Conservation (phyloP, 2,797 vertebrate species). For the Poeciliopsis presidionis region DNA sequence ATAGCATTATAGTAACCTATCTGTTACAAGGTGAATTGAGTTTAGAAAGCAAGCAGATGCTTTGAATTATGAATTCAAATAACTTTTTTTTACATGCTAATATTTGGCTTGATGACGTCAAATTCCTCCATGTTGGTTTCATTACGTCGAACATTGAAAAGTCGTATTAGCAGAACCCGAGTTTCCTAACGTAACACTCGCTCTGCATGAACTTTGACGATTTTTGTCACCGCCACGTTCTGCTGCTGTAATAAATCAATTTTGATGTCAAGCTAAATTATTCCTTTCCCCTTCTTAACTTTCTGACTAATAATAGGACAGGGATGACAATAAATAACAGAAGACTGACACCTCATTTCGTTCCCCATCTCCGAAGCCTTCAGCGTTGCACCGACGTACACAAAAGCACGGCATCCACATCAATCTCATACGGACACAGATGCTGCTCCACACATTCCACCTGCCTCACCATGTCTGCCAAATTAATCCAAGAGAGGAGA, state of each 20-base stretch:
- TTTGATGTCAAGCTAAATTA: constrained; percentile 30
- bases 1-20: background rate
- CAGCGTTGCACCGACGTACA: constrained; percentile 33
- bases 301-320: constrained; percentile 44
- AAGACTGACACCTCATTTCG: constrained; percentile 42
- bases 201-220: background rate
- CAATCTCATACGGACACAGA: constrained; percentile 56
- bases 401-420: constrained; percentile 47
- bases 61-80: background rate
- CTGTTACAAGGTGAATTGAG: background rate
- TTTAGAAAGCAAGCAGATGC: background rate
- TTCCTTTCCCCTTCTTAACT: constrained; percentile 22
- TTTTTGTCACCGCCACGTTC: background rate
- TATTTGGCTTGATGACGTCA: background rate
- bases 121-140: background rate
- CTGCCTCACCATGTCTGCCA: constrained; percentile 65
- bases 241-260: constrained; percentile 4
- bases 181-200: background rate
- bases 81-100: background rate
- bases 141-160: background rate
- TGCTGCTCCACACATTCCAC: constrained; percentile 58
- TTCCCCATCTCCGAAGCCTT: constrained; percentile 43
- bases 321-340: constrained; percentile 41
- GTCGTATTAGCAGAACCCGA: background rate
- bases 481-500: constrained; percentile 68